These are phyloP conservation scores for Euschistus heros DNA, from an alignment of 1,140 invertebrate species.

Conservation along the genomic window DNA sequence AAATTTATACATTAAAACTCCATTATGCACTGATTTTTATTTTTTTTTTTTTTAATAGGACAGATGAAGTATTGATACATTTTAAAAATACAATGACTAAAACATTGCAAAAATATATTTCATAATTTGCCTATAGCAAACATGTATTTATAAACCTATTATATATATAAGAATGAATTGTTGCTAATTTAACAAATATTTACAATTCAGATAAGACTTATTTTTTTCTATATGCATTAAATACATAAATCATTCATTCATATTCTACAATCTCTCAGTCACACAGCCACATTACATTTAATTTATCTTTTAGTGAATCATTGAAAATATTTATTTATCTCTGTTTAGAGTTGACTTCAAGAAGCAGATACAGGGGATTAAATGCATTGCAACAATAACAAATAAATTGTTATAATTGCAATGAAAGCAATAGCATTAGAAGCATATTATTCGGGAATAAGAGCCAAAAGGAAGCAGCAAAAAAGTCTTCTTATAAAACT, in stretches of 20 bases:
- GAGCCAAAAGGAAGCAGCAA: background rate
- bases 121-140: constrained; percentile 5
- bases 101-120: constrained; percentile 24
- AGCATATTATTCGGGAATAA: background rate
- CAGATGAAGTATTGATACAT: constrained; percentile 14
- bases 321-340: background rate
- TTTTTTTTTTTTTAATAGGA: too few species aligned
- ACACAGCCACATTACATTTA: background rate
- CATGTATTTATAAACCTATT: constrained; percentile 2
- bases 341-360: constrained; percentile 20
- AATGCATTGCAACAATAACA: constrained; percentile 5
- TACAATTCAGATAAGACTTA: too few species aligned
- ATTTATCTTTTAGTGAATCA: background rate
- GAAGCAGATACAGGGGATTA: constrained; percentile 20
- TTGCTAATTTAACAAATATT: background rate
- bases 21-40: too few species aligned
- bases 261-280: background rate
- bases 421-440: background rate
- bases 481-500: background rate
- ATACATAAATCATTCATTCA: background rate
- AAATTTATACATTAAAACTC: too few species aligned
- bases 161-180: background rate
- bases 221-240: too few species aligned
- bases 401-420: background rate
- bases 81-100: constrained; percentile 18